Conservation (phyloP, 2,888 invertebrate genomes). For the Cephus rjabovi region DNA sequence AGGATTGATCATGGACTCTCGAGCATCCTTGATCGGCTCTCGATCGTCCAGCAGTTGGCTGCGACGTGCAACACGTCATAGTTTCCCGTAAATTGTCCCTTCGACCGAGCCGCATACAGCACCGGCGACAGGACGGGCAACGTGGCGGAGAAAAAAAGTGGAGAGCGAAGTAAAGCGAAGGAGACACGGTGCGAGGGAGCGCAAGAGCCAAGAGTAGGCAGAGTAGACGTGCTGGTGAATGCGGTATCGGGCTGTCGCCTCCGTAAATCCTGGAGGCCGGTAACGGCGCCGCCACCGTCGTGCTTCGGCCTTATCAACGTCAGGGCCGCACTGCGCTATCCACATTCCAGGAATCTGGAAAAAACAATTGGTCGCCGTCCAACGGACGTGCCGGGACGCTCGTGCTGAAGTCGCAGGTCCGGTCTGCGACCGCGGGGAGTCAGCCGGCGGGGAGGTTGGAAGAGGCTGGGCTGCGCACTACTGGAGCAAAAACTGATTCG, state of each 20-base stretch:
- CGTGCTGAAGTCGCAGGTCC: too few species aligned
- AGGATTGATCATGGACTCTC: too few species aligned
- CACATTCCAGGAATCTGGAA: constrained; percentile 1
- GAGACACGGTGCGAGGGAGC: constrained; percentile 37
- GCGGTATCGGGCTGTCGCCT: constrained; percentile 52
- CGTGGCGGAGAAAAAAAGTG: not conserved
- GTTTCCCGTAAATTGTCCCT: not conserved
- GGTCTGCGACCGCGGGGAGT: too few species aligned
- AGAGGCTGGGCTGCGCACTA: not conserved
- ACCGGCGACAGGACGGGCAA: not conserved
- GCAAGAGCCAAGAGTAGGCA: constrained; percentile 21
- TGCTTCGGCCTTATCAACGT: constrained; percentile 47
- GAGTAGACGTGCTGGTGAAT: constrained; percentile 36
- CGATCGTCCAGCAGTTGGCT: too few species aligned
- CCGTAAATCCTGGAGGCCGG: constrained; percentile 48
- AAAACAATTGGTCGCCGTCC: not conserved
- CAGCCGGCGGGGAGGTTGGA: too few species aligned
- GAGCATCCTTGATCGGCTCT: too few species aligned
- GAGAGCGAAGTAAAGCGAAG: constrained; percentile 28
- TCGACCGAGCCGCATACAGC: not conserved
- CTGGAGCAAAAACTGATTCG: not conserved
- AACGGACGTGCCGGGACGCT: not conserved
- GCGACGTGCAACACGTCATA: not conserved
- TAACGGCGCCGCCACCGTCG: constrained; percentile 51
- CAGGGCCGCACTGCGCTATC: constrained; percentile 42